A percentile compares a stretch with the other conserved stretches of the same genome.
These are phyloP conservation scores for Arenicola marina DNA, from an alignment of 2,888 invertebrate genomes.

Conservation along the genomic window DNA sequence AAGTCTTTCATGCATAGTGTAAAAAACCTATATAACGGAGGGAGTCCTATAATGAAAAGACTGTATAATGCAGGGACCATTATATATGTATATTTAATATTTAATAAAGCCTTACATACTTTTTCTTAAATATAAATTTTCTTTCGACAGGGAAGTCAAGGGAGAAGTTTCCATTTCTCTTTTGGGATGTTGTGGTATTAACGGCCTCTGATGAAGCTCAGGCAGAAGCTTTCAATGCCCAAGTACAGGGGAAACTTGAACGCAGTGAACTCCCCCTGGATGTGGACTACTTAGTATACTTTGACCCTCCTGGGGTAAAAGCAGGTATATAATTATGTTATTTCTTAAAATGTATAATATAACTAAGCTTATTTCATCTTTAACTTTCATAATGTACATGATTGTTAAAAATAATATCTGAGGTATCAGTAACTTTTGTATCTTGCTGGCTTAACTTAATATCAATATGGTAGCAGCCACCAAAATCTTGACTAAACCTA, in stretches of 20 bases:
- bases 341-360: neutral
- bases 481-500: neutral
- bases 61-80: no score
- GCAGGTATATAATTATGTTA: no score
- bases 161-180: slow-evolving; percentile 26
- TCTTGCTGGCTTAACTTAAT: no score
- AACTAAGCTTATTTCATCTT: neutral
- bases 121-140: no score
- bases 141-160: neutral
- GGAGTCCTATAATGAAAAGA: no score
- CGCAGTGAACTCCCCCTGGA: slow-evolving; percentile 53
- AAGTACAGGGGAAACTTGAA: slow-evolving; percentile 51
- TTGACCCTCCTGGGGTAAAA: slow-evolving; percentile 62
- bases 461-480: neutral
- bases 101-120: no score
- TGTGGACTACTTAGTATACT: slow-evolving; percentile 52
- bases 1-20: no score
- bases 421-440: no score
- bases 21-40: no score
- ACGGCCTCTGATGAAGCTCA: slow-evolving; percentile 61
- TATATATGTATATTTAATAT: no score
- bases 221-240: slow-evolving; percentile 55
- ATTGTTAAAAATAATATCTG: neutral
- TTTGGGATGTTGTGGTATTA: slow-evolving; percentile 62
- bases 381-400: neutral